phyloP scores from a whole-genome alignment of 2,888 invertebrate genomes.

The Eulithis testata region DNA sequence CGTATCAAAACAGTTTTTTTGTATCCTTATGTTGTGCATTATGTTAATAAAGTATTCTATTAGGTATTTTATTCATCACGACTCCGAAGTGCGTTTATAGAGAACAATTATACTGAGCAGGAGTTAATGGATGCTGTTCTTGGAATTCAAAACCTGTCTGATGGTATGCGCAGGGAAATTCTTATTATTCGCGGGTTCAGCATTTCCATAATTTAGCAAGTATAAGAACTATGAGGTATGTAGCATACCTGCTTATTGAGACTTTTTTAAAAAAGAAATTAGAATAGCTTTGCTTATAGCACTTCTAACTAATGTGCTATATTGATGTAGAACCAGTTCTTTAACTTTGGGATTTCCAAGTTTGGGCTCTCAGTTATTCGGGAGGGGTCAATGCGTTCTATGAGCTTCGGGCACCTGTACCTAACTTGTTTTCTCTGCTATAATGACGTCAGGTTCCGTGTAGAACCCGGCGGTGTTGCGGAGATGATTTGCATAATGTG shows the following conservation, averaged over 20 bases:
- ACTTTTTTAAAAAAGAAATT: conserved; percentile 11
- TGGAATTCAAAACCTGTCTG: conserved; percentile 25
- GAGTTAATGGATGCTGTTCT: conserved; percentile 21
- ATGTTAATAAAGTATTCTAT: conserved; percentile 5
- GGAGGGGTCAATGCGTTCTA: conserved; percentile 60
- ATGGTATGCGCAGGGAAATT: conserved; percentile 9
- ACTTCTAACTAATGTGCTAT: conserved; percentile 6
- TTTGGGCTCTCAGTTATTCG: conserved; percentile 44
- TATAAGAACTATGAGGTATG: no score
- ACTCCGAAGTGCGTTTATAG: conserved; percentile 16
- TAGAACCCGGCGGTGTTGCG: conserved; percentile 59
- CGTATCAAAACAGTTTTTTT: conserved; percentile 48
- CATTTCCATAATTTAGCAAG: not conserved
- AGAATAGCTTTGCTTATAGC: conserved; percentile 11
- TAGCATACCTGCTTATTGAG: not conserved
- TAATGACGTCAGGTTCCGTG: conserved; percentile 72
- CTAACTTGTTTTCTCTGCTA: conserved; percentile 69
- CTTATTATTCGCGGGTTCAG: conserved; percentile 12
- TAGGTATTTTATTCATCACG: conserved; percentile 9
- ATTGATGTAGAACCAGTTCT: conserved; percentile 6
- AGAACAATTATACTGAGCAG: conserved; percentile 19
- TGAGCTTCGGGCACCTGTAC: conserved; percentile 62
- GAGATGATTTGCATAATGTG: conserved; percentile 60
- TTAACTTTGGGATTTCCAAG: conserved; percentile 23
- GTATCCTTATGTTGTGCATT: conserved; percentile 18